Base-by-base conservation (phyloP, 2,113 vertebrate genomes). In the Galeopterus variegatus region DNA sequence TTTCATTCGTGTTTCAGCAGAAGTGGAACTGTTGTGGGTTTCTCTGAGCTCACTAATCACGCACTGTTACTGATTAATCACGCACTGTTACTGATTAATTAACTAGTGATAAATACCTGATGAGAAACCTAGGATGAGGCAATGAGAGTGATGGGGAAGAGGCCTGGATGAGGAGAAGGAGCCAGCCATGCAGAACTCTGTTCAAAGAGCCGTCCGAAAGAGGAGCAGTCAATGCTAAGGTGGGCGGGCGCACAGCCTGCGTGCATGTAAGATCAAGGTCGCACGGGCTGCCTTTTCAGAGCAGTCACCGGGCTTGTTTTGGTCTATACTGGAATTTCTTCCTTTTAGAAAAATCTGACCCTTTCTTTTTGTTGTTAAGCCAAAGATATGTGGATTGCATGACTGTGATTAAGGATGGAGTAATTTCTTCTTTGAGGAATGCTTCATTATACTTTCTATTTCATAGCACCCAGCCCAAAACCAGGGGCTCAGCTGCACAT, bases 401-500 rank as follows among this genome's bases (percentile, higher is more conserved):
- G 54, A 75, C 36, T 76, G 28, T 56, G 79, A 72, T 76, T 96
- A 77, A 81, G 31, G 52, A 19, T 58, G 5, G 18, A 88, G 6
- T 54, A 60, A 89, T 76, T 93, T 4, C 72, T 86, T 93, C 23
- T 75, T 85, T 92, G 67, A 73, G 41, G 41, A 89, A 83, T 64
- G 17, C 11, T 58, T 67, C 12, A 87, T 83, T 81, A 48, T 45
- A 8, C 6, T 45, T 92, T 79, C 19, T 72, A 1, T 91, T 91
- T 85, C 48, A 94, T 41, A 48, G 23, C 6, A 7, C 19, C 14
- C 36, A 73, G 23, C 8, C 11, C 23, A n/a, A 45, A 67, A 83
- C 76, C 82, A 56, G 28, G 64, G 31, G 13, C 33, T 81, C 28
- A 92, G n/a, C 73, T 62, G 5, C 56, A 80, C 6, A 5, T 69